Percentiles rank a stretch among this genome's conserved stretches.
phyloP scores from a whole-genome alignment of 2,888 invertebrate genomes.

The Drosophila borealis region DNA sequence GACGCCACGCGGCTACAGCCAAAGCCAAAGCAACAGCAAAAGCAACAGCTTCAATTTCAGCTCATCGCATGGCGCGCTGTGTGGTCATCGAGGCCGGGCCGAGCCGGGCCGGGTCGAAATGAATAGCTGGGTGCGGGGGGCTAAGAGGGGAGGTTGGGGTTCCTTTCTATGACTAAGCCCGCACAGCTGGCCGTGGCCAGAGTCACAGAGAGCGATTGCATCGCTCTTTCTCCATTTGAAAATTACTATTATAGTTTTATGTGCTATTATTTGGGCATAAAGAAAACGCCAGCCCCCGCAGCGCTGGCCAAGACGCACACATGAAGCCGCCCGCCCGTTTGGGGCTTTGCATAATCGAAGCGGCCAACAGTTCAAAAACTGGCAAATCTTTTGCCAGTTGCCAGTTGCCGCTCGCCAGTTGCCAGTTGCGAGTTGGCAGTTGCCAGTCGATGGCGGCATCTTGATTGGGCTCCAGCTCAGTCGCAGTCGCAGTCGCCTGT shows the following conservation, averaged over 20 bases:
- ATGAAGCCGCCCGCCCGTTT: constrained; percentile 31
- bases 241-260: constrained; percentile 81
- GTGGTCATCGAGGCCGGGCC: constrained; percentile 60
- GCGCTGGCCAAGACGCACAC: constrained; percentile 66
- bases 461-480: constrained; percentile 62
- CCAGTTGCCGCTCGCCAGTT: constrained; percentile 27
- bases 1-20: constrained; percentile 61
- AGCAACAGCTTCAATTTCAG: constrained; percentile 47
- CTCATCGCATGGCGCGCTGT: constrained; percentile 60
- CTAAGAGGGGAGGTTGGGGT: constrained; percentile 24
- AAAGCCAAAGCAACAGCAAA: constrained; percentile 12
- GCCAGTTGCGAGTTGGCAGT: constrained; percentile 32
- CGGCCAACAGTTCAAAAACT: constrained; percentile 45
- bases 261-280: constrained; percentile 79
- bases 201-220: constrained; percentile 59
- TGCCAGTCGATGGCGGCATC: constrained; percentile 62
- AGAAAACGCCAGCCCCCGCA: constrained; percentile 75
- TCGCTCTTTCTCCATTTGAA: constrained; percentile 77
- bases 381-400: constrained; percentile 51
- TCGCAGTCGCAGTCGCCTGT: constrained; percentile 37
- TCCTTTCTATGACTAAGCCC: constrained; percentile 76
- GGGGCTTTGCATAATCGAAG: constrained; percentile 70
- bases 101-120: constrained; percentile 20
- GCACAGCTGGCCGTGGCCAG: constrained; percentile 66
- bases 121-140: not conserved